Conservation (phyloP, 1,140 invertebrate genomes). For the Ooceraea biroi region DNA sequence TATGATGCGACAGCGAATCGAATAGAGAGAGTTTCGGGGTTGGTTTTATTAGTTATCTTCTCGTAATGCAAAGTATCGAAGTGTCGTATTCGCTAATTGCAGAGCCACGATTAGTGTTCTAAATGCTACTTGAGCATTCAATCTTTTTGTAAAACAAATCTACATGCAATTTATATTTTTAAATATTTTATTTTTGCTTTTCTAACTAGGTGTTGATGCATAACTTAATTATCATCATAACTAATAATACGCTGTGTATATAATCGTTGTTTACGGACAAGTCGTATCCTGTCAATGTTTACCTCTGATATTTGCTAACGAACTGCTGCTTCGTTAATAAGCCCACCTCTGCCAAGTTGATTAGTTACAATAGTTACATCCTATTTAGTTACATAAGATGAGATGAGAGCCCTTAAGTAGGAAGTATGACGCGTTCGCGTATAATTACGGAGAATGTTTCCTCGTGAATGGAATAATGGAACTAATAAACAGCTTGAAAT, state of each 20-base stretch:
- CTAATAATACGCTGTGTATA: background rate
- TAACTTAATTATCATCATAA: constrained; percentile 8
- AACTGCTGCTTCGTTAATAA: constrained; percentile 47
- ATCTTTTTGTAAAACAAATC: too few relatives aligned
- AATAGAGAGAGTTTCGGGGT: background rate
- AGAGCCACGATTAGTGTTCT: too few relatives aligned
- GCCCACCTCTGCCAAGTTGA: constrained; percentile 32
- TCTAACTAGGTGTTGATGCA: too few relatives aligned
- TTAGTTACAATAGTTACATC: constrained; percentile 71
- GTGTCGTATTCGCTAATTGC: too few relatives aligned
- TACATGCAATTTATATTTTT: too few relatives aligned
- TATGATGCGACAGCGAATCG: background rate
- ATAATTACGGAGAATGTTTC: constrained; percentile 58
- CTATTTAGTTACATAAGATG: constrained; percentile 66
- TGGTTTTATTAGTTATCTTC: background rate
- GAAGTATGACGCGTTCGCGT: constrained; percentile 59
- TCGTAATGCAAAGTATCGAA: background rate
- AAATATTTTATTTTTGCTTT: too few relatives aligned
- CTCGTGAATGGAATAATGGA: background rate
- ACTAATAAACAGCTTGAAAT: constrained; percentile 17
- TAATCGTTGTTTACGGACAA: background rate
- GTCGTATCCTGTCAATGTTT: constrained; percentile 32
- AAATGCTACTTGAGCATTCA: too few relatives aligned
- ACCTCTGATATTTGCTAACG: constrained; percentile 5
- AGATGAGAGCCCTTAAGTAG: constrained; percentile 58